Evolutionary conservation across 2,797 vertebrate genomes (phyloP).

Genomic region (Xenops minutus): DNA sequence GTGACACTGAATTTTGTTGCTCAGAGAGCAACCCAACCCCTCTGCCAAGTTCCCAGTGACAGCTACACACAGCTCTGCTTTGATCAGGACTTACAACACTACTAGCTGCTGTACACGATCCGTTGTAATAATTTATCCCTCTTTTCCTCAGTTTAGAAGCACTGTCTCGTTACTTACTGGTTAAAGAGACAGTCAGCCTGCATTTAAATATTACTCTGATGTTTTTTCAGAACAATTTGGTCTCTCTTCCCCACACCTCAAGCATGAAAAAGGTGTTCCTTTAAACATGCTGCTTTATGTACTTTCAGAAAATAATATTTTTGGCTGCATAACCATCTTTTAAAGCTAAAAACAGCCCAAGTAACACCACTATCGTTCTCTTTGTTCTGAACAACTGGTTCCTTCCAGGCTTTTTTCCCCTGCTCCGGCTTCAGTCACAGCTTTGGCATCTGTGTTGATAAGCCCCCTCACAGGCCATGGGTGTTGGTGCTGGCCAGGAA

Average conservation of each 20-base stretch:
- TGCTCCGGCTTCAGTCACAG: not conserved
- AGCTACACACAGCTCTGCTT: conserved; percentile 39
- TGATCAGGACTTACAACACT: conserved; percentile 20
- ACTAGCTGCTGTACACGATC: not conserved
- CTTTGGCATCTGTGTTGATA: not conserved
- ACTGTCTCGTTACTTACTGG: not conserved
- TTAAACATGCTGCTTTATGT: not conserved
- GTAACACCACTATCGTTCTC: not conserved
- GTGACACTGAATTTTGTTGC: not conserved
- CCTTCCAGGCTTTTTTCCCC: not conserved
- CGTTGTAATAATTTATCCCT: not conserved
- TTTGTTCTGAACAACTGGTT: not conserved
- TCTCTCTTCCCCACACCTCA: not conserved
- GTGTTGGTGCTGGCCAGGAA: not conserved
- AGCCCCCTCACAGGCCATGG: not conserved
- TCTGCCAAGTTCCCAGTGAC: not conserved
- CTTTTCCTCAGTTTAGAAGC: not conserved
- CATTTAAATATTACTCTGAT: not conserved
- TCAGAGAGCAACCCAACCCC: not conserved
- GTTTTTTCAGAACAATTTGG: not conserved
- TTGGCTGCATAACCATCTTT: not conserved
- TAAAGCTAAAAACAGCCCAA: not conserved
- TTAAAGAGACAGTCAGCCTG: not conserved
- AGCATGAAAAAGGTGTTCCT: not conserved
- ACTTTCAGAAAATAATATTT: not conserved